Evolutionary conservation across 2,797 vertebrate species (phyloP).

Genomic region (Hippoglossus hippoglossus): DNA sequence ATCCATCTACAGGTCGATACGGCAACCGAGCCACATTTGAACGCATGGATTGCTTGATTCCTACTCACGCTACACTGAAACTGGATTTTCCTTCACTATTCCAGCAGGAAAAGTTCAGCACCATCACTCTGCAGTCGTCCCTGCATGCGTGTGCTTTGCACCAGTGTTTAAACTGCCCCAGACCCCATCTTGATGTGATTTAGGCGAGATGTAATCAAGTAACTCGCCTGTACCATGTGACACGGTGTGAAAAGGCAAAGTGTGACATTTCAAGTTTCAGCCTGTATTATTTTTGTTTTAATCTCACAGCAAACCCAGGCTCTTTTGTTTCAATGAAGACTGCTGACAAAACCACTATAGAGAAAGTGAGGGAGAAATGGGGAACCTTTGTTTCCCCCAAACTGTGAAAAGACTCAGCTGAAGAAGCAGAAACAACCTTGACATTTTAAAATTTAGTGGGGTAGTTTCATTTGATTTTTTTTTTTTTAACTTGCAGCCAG

Average conservation of each 20-base stretch:
- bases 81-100: not conserved
- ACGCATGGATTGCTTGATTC: conserved; percentile 8
- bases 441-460: conserved; percentile 45
- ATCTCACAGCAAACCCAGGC: conserved; percentile 9
- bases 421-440: conserved; percentile 40
- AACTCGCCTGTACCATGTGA: conserved; percentile 5
- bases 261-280: conserved; percentile 39
- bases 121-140: not conserved
- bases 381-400: conserved; percentile 19
- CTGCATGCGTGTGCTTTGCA: not conserved
- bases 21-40: not conserved
- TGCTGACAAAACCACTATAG: conserved; percentile 44
- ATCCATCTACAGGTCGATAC: conserved; percentile 1
- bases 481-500: conserved; percentile 19
- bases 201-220: not conserved
- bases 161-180: not conserved
- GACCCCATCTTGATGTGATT: conserved; percentile 2
- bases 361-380: conserved; percentile 23
- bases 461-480: conserved; percentile 1
- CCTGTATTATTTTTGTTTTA: conserved; percentile 3
- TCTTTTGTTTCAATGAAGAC: conserved; percentile 37
- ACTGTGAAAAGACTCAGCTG: conserved; percentile 27
- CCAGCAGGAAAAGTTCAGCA: not conserved
- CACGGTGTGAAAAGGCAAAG: conserved; percentile 16
- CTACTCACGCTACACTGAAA: not conserved